phyloP scores from a whole-genome alignment of 1,140 invertebrate genomes.

The Aphaenogaster rudis region DNA sequence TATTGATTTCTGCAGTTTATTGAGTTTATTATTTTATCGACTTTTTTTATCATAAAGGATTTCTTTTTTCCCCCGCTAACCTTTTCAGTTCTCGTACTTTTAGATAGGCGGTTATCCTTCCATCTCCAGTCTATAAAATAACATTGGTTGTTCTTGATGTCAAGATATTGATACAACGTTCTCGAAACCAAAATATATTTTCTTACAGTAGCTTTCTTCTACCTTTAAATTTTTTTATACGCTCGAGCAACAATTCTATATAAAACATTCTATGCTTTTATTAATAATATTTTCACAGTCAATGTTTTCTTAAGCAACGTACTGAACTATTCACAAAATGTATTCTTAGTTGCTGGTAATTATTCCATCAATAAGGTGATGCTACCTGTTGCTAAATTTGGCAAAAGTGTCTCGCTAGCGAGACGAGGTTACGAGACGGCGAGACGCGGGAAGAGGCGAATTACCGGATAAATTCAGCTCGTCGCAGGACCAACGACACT shows the following conservation, averaged over 20 bases:
- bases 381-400: constrained; percentile 66
- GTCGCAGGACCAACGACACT: constrained; percentile 36
- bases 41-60: constrained; percentile 7
- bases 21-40: constrained; percentile 5
- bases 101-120: not conserved
- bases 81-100: constrained; percentile 1
- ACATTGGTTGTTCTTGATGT: constrained; percentile 11
- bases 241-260: not conserved
- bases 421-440: constrained; percentile 35
- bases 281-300: not conserved
- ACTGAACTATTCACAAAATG: not conserved
- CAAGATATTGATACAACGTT: constrained; percentile 6
- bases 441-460: constrained; percentile 23
- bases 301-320: not conserved
- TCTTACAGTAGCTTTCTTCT: not conserved
- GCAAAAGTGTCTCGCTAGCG: constrained; percentile 52
- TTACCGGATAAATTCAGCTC: constrained; percentile 46
- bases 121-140: constrained; percentile 37
- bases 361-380: constrained; percentile 50
- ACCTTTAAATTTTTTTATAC: not conserved
- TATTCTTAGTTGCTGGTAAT: constrained; percentile 28
- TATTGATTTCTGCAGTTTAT: constrained; percentile 8
- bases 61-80: not conserved
- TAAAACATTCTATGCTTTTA: not conserved
- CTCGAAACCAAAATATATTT: constrained; percentile 12